Percentiles rank a stretch among this genome's conserved stretches.
phyloP scores from a whole-genome alignment of 2,888 invertebrate genomes.

The Hydriomena furcata region DNA sequence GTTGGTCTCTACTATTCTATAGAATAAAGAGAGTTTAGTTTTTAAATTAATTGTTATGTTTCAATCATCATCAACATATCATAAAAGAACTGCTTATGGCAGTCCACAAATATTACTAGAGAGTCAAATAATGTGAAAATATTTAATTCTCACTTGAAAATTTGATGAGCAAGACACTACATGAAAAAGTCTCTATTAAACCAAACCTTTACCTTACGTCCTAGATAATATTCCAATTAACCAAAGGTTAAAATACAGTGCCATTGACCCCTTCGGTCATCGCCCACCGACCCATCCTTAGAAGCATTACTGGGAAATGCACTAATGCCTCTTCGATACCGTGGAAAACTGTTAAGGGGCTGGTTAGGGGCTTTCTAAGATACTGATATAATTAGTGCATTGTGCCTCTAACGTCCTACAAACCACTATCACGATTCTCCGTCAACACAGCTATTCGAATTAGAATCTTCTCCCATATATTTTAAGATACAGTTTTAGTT shows the following conservation, averaged over 20 bases:
- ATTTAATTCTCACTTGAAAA: too few relatives aligned
- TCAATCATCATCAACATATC: too few relatives aligned
- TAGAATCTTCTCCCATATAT: constrained; percentile 33
- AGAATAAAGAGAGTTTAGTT: too few relatives aligned
- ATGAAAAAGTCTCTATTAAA: too few relatives aligned
- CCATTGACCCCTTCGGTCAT: constrained; percentile 64
- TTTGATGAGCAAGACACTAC: too few relatives aligned
- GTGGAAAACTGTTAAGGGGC: constrained; percentile 83
- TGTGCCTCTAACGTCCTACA: constrained; percentile 70
- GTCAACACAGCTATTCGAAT: constrained; percentile 22
- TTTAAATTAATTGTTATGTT: too few relatives aligned
- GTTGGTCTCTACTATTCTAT: too few relatives aligned
- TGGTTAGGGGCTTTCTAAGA: constrained; percentile 81
- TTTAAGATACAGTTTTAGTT: constrained; percentile 24
- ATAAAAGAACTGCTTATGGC: too few relatives aligned
- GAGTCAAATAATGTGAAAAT: too few relatives aligned
- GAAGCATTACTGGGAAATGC: constrained; percentile 80
- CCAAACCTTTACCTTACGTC: background rate
- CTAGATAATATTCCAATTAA: background rate
- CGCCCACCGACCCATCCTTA: constrained; percentile 75
- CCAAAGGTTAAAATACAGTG: constrained; percentile 37
- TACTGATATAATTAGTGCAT: constrained; percentile 81
- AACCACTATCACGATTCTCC: constrained; percentile 32
- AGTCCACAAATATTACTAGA: too few relatives aligned
- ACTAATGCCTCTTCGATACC: constrained; percentile 78